A percentile compares a stretch with the other conserved stretches of the same genome.
Conservation (phyloP, 2,113 vertebrate species). For the Pituophis catenifer region DNA sequence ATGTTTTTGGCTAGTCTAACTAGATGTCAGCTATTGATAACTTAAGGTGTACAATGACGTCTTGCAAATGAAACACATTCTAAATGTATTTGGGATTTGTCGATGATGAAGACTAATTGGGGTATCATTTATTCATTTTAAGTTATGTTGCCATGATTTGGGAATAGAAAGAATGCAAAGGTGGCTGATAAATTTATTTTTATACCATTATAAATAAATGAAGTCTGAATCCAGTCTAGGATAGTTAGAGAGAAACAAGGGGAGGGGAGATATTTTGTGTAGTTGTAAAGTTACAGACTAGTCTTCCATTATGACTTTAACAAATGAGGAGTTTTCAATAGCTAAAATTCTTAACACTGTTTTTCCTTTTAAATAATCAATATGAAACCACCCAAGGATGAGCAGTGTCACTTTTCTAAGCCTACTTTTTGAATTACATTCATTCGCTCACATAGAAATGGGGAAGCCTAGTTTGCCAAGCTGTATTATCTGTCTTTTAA, state of each 20-base stretch:
- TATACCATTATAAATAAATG: not conserved
- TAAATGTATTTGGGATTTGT: not conserved
- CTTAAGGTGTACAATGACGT: not conserved
- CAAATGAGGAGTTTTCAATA: not conserved
- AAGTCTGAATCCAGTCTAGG: not conserved
- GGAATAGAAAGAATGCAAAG: not conserved
- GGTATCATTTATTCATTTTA: not conserved
- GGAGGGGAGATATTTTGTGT: not conserved
- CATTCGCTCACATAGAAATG: rapidly evolving
- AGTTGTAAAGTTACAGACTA: not conserved
- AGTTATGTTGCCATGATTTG: not conserved
- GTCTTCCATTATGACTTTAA: not conserved
- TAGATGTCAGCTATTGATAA: not conserved
- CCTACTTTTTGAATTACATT: rapidly evolving
- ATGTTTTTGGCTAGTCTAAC: not conserved
- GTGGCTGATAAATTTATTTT: not conserved
- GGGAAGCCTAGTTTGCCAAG: rapidly evolving
- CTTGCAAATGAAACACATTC: not conserved
- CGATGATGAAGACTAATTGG: not conserved
- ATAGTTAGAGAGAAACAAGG: not conserved
- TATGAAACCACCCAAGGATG: not conserved
- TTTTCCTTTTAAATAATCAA: not conserved
- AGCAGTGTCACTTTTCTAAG: rapidly evolving
- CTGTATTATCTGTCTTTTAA: not conserved
- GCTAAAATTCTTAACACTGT: not conserved